Evolutionary conservation across 2,797 vertebrate species (phyloP).

Genomic region (Xenentodon cancila): DNA sequence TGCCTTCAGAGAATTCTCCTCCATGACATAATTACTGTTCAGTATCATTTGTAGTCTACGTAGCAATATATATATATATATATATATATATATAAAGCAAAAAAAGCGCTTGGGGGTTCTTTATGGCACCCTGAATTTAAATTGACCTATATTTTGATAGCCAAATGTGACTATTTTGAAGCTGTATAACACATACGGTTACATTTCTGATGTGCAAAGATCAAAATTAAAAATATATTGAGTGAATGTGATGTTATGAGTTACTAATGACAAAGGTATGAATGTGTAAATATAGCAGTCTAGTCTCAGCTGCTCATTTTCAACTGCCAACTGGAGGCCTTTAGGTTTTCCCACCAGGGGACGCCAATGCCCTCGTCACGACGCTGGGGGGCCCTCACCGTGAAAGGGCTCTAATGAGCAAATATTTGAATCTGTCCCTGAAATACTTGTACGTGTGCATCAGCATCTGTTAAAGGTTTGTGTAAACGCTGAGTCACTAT

Average conservation of each 20-base stretch:
- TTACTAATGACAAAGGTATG: slow-evolving; percentile 37
- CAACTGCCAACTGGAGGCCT: slow-evolving; percentile 55
- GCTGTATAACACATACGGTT: slow-evolving; percentile 36
- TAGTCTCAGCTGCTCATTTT: slow-evolving; percentile 51
- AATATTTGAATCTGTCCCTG: slow-evolving; percentile 21
- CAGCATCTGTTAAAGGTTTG: slow-evolving; percentile 28
- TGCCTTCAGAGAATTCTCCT: not conserved
- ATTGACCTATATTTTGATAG: slow-evolving; percentile 45
- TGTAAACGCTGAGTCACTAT: slow-evolving; percentile 48
- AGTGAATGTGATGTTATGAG: slow-evolving; percentile 26
- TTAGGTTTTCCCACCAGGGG: slow-evolving; percentile 71
- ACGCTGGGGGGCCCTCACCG: not conserved
- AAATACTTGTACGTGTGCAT: slow-evolving; percentile 3
- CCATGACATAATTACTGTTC: slow-evolving; percentile 12
- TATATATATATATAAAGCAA: slow-evolving; percentile 19
- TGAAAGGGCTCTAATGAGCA: not conserved
- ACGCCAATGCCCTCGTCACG: slow-evolving; percentile 64
- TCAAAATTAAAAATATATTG: slow-evolving; percentile 44
- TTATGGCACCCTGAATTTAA: slow-evolving; percentile 7
- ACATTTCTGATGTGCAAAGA: slow-evolving; percentile 40
- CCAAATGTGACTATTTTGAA: slow-evolving; percentile 56
- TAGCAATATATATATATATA: slow-evolving; percentile 27
- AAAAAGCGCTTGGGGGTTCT: not conserved
- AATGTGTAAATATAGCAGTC: slow-evolving; percentile 61
- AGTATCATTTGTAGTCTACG: slow-evolving; percentile 44